These are phyloP conservation scores for Macrocentrus cingulum DNA, from an alignment of 1,140 invertebrate genomes.

Conservation along the genomic window DNA sequence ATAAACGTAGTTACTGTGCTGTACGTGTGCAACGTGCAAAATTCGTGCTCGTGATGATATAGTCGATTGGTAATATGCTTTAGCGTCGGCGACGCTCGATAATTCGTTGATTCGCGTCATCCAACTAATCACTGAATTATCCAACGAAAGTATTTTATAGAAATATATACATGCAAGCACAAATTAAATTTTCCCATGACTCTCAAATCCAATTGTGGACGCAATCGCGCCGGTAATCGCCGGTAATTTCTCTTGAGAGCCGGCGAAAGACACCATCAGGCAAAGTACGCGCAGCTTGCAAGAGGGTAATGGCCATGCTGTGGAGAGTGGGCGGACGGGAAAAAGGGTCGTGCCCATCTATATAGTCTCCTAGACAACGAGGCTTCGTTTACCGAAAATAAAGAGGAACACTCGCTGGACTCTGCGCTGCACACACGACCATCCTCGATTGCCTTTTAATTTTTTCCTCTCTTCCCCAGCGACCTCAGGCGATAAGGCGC, in stretches of 20 bases:
- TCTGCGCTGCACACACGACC: background rate
- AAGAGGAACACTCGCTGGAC: background rate
- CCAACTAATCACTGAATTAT: too few species aligned
- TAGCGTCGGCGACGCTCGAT: conserved; percentile 26
- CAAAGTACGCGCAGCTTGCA: background rate
- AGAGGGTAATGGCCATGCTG: background rate
- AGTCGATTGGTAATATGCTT: conserved; percentile 30
- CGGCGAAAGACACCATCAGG: conserved; percentile 1
- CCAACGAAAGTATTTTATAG: too few species aligned
- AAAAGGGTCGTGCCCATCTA: background rate
- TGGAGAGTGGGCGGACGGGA: background rate
- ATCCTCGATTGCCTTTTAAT: conserved; percentile 20
- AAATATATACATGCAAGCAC: too few species aligned
- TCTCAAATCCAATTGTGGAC: conserved; percentile 24
- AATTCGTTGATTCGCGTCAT: conserved; percentile 34
- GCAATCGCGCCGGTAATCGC: conserved; percentile 33
- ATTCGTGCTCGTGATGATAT: conserved; percentile 19
- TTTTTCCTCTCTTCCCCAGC: conserved; percentile 2
- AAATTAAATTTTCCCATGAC: conserved; percentile 19
- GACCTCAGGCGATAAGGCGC: conserved; percentile 21
- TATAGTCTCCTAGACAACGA: background rate
- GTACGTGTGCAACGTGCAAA: background rate
- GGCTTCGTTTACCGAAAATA: conserved; percentile 17
- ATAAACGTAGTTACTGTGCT: background rate
- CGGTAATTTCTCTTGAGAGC: conserved; percentile 34